Conservation (phyloP, 2,113 vertebrate genomes). For the Leptocoma aspasia region DNA sequence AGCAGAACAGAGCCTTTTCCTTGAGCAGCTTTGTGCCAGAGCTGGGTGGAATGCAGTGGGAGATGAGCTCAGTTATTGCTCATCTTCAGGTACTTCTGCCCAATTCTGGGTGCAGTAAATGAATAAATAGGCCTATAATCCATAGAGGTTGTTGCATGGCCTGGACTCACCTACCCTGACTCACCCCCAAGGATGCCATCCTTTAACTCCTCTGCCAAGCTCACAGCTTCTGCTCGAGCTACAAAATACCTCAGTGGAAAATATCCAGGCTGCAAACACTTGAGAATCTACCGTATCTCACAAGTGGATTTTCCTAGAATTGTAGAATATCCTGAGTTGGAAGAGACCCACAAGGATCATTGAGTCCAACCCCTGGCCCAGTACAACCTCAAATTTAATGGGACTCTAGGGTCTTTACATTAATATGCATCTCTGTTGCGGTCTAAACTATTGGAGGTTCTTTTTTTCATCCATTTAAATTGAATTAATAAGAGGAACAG, state of each 20-base stretch:
- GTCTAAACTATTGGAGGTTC: background rate
- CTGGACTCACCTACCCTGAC: background rate
- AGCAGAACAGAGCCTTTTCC: background rate
- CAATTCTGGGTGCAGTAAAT: background rate
- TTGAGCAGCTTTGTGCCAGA: background rate
- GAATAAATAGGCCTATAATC: background rate
- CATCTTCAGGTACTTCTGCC: background rate
- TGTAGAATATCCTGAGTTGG: background rate
- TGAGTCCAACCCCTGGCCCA: background rate
- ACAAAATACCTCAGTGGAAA: background rate
- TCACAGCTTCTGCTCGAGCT: background rate
- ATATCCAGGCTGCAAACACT: background rate
- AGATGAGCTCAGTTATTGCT: background rate
- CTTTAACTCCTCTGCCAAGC: background rate
- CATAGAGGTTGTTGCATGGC: rapidly evolving
- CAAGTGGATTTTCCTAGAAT: background rate
- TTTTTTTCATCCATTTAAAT: background rate
- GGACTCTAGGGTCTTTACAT: background rate
- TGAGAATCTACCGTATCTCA: background rate
- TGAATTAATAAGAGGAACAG: background rate
- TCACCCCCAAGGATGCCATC: background rate
- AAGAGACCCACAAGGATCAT: background rate
- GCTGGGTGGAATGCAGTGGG: background rate
- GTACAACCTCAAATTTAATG: background rate
- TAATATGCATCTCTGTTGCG: background rate